Evolutionary conservation across 2,113 vertebrate genomes (phyloP).

Genomic region (Chascanopsetta lugubris): DNA sequence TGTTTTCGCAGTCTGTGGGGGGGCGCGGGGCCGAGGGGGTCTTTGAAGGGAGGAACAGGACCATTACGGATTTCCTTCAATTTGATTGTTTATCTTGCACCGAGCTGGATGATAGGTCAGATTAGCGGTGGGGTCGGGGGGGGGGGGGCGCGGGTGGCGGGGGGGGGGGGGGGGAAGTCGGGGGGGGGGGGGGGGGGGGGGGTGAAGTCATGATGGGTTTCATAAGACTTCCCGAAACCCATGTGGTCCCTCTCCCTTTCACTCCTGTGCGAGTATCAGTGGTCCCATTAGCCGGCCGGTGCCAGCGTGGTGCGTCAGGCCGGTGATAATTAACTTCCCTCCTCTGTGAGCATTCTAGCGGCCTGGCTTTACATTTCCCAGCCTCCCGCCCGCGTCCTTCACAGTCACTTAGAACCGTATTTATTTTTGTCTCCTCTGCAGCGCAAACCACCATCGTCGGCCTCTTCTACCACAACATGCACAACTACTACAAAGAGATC

Average conservation of each 20-base stretch:
- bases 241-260: constrained; percentile 50
- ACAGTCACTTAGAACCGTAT: constrained; percentile 24
- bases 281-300: constrained; percentile 61
- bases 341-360: constrained; percentile 61
- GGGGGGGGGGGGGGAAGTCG: no score
- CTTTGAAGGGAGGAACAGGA: constrained; percentile 61
- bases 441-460: constrained; percentile 92
- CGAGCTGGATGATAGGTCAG: constrained; percentile 49
- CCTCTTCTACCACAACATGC: constrained; percentile 91
- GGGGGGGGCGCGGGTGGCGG: no score
- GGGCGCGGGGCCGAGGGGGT: not conserved
- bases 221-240: constrained; percentile 59
- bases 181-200: constrained; percentile 44
- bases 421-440: constrained; percentile 59
- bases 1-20: constrained; percentile 36
- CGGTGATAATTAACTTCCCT: constrained; percentile 78
- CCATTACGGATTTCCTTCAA: constrained; percentile 64
- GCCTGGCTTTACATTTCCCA: constrained; percentile 67
- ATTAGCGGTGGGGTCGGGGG: constrained; percentile 49
- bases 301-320: constrained; percentile 56
- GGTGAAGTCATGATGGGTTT: constrained; percentile 63
- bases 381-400: constrained; percentile 8
- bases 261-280: constrained; percentile 62
- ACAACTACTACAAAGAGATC: constrained; percentile 86
- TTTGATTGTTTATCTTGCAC: constrained; percentile 69